Base-by-base conservation (phyloP, 1,140 invertebrate genomes). In the Drosophila erecta region DNA sequence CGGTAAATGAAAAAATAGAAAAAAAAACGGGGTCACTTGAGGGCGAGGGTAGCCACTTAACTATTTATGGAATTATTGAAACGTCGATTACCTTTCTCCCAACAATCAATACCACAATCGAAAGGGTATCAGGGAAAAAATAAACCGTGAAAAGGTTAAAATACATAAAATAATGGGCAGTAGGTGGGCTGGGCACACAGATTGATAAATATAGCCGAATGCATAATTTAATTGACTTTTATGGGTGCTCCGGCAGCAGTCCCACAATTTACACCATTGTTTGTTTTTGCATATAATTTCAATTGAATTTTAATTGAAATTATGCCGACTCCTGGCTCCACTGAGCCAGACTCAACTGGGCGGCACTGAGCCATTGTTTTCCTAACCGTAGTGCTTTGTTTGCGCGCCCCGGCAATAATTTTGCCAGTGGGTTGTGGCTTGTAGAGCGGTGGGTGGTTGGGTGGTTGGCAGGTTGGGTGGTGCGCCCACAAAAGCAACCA, bases 261-360 rank as follows among this genome's bases (percentile, higher is more conserved):
- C 61, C 72, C 60, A 69, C 76, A 54, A 86, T 85, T 81, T 78
- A 66, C 60, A 59, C 60, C 60, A 87, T 86, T 87, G 83, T 87
- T 73, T 72, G 69, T 78, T 57, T 79, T 76, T 83, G 83, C 81
- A 86, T 87, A 86, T 76, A 83, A 87, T 83, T 86, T 87, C 75
- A 74, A 83, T 87, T 86, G 84, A 87, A 86, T 86, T 87, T 86
- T 86, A 86, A 87, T 86, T 86, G 83, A 87, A 83, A 87, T 87
- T 86, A 76, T 79, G 62, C 69, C 79, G 53, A 70, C 60, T 59
- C 67, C 50, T 14, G 20, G 35, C 10, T 58, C 47, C 30, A 46
- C 47, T 14, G 66, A 58, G 46, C 38, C 56, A 33, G 49, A 38
- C 61, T 51, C 41, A 74, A 69, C 54, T 64, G 57, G 61, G 59